Percentiles rank a stretch among this genome's conserved stretches.
These are phyloP conservation scores for Trissolcus basalis DNA, from an alignment of 1,140 invertebrate genomes.

Conservation along the genomic window DNA sequence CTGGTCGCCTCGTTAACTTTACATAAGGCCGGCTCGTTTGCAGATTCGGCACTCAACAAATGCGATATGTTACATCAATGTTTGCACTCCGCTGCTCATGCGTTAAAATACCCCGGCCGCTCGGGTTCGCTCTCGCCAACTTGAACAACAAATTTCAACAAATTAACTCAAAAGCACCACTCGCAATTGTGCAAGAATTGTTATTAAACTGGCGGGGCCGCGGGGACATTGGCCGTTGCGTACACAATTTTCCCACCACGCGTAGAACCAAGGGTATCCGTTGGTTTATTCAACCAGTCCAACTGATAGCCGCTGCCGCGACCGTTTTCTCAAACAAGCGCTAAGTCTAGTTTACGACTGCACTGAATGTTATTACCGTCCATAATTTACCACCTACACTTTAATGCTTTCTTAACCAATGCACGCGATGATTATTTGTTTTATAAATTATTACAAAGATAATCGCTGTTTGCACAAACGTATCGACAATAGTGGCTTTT, in stretches of 20 bases:
- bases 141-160: too few relatives aligned
- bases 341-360: constrained; percentile 57
- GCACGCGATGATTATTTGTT: constrained; percentile 41
- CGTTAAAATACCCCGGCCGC: too few relatives aligned
- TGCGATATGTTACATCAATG: constrained; percentile 45
- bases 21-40: constrained; percentile 64
- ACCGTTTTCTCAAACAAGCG: constrained; percentile 54
- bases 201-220: too few relatives aligned
- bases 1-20: constrained; percentile 71
- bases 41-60: constrained; percentile 56
- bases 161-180: too few relatives aligned
- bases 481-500: constrained; percentile 20
- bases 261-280: too few relatives aligned
- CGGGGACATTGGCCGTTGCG: too few relatives aligned
- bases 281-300: too few relatives aligned
- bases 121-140: too few relatives aligned
- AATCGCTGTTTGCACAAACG: constrained; percentile 28
- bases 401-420: constrained; percentile 47
- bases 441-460: constrained; percentile 42
- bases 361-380: constrained; percentile 56
- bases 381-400: constrained; percentile 55
- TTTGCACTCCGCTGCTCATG: not conserved
- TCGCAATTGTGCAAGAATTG: too few relatives aligned
- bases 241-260: too few relatives aligned
- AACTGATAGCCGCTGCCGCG: constrained; percentile 41